Evolutionary conservation across 2,113 vertebrate species (phyloP).

Genomic region (Catharus bicknelli): DNA sequence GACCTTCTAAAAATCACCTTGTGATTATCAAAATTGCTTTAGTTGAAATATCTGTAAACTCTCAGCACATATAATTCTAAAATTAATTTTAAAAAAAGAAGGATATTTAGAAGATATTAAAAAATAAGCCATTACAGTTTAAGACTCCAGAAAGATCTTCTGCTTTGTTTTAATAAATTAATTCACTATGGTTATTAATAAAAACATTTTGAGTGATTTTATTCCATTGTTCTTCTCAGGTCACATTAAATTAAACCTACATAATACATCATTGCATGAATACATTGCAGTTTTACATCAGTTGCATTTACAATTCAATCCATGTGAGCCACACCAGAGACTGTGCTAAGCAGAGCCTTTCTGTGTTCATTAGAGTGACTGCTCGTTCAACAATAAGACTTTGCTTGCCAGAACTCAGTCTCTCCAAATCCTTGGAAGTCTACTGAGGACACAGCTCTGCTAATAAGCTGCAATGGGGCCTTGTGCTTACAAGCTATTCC

Average conservation of each 20-base stretch:
- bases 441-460: neutral
- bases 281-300: neutral
- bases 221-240: neutral
- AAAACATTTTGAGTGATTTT: neutral
- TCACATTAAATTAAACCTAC: neutral
- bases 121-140: neutral
- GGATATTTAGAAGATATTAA: neutral
- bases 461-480: constrained; percentile 41
- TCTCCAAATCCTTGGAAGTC: constrained; percentile 28
- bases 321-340: neutral
- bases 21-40: neutral
- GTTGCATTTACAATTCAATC: constrained; percentile 9
- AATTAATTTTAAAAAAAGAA: neutral
- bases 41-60: neutral
- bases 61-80: neutral
- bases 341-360: neutral
- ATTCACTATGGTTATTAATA: neutral
- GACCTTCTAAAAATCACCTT: neutral
- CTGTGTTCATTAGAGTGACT: constrained; percentile 21
- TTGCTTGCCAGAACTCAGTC: neutral
- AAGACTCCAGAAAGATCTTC: neutral
- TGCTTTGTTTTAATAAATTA: neutral
- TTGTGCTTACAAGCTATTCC: neutral
- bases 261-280: neutral
- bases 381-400: constrained; percentile 14